Percentiles rank a stretch among this genome's conserved stretches.
Conservation (phyloP, 2,797 vertebrate species). For the Clamator glandarius region DNA sequence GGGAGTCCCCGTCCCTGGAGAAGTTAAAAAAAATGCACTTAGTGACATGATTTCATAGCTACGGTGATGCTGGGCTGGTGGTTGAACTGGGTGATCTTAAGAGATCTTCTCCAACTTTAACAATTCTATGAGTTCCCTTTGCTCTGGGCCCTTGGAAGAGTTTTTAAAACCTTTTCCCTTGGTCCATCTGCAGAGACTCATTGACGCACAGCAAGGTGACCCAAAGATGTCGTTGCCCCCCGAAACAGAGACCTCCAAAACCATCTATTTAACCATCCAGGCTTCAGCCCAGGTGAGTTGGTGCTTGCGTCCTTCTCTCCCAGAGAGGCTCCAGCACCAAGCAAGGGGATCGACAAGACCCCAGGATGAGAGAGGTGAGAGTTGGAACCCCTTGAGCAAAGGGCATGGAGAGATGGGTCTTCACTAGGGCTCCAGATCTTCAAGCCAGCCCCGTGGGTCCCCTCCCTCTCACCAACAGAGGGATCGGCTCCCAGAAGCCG, state of each 20-base stretch:
- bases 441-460: rapidly evolving
- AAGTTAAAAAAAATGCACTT: too few species aligned
- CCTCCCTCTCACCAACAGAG: rapidly evolving
- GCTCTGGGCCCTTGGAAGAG: neutral
- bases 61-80: too few species aligned
- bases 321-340: neutral
- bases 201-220: rapidly evolving
- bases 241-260: rapidly evolving
- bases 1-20: too few species aligned
- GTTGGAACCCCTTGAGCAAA: rapidly evolving
- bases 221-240: rapidly evolving
- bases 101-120: too few species aligned
- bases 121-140: too few species aligned
- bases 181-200: rapidly evolving
- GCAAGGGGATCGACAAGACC: neutral
- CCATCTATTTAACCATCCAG: neutral
- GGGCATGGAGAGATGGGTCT: rapidly evolving
- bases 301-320: rapidly evolving
- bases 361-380: neutral
- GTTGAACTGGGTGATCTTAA: too few species aligned
- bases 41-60: too few species aligned
- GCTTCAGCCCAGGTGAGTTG: neutral
- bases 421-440: neutral
- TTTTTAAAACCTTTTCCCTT: neutral
- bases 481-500: rapidly evolving